Conservation (phyloP, 2,888 invertebrate genomes). For the Galerucella pusilla region DNA sequence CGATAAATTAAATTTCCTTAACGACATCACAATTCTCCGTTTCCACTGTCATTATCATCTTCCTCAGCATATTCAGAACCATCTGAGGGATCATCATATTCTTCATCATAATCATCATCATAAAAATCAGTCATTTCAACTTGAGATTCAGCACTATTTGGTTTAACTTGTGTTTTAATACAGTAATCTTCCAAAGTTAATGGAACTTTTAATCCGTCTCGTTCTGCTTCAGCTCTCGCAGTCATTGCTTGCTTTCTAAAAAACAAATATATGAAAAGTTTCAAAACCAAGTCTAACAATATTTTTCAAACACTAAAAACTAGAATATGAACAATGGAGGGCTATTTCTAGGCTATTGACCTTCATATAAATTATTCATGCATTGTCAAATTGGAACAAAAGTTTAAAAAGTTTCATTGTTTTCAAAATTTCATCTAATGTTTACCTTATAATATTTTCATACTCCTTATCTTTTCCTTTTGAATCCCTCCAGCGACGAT, state of each 20-base stretch:
- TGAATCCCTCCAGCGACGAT: slow-evolving; percentile 97
- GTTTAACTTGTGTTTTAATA: slow-evolving; percentile 91
- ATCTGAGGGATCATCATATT: slow-evolving; percentile 70
- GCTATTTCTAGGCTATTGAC: no score
- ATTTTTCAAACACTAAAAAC: not conserved
- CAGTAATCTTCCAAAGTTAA: slow-evolving; percentile 98
- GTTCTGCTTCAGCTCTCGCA: slow-evolving; percentile 94
- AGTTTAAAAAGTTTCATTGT: no score
- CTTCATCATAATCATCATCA: slow-evolving; percentile 92
- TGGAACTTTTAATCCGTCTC: slow-evolving; percentile 96
- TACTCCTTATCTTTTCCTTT: slow-evolving; percentile 99
- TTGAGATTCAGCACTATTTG: slow-evolving; percentile 81
- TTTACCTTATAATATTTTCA: slow-evolving; percentile 95
- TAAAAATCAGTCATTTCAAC: slow-evolving; percentile 96
- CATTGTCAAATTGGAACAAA: no score
- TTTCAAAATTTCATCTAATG: no score
- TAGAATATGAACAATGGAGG: not conserved
- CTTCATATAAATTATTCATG: no score
- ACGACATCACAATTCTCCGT: slow-evolving; percentile 86
- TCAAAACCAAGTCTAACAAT: not conserved
- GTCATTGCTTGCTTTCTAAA: slow-evolving; percentile 95
- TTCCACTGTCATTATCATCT: slow-evolving; percentile 91
- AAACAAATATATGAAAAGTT: slow-evolving; percentile 6
- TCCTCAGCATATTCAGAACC: slow-evolving; percentile 81
- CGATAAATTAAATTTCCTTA: slow-evolving; percentile 31